Conservation (phyloP, 2,113 vertebrate species). For the Seriola aureovittata region DNA sequence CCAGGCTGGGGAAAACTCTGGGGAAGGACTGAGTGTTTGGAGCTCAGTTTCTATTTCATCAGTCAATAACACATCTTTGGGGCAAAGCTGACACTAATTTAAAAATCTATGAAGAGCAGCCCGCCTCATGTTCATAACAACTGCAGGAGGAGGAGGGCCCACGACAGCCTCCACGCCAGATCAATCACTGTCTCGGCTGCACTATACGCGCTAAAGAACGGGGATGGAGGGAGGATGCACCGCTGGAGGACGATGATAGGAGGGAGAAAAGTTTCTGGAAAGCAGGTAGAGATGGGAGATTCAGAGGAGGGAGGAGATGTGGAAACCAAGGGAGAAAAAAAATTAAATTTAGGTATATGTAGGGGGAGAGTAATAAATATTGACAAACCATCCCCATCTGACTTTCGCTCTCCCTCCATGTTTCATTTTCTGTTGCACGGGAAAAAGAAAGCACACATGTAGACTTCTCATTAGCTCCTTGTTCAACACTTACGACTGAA, state of each 20-base stretch:
- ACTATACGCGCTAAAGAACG: constrained; percentile 21
- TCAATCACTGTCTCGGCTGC: constrained; percentile 79
- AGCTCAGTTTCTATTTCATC: constrained; percentile 86
- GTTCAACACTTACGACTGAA: constrained; percentile 8
- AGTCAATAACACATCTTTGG: constrained; percentile 90
- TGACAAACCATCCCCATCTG: constrained; percentile 27
- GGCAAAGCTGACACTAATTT: constrained; percentile 89
- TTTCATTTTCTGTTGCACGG: constrained; percentile 9
- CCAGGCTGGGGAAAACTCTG: constrained; percentile 84
- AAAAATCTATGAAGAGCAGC: constrained; percentile 88
- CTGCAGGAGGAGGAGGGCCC: constrained; percentile 68
- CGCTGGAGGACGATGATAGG: constrained; percentile 51
- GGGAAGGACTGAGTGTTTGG: constrained; percentile 84
- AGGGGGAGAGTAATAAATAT: constrained; percentile 63
- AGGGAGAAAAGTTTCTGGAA: constrained; percentile 30
- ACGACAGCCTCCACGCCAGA: constrained; percentile 69
- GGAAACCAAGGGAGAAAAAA: background rate
- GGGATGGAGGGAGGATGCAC: constrained; percentile 18
- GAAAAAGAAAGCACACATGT: background rate
- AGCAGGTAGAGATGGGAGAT: constrained; percentile 41
- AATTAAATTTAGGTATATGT: constrained; percentile 5
- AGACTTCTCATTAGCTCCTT: constrained; percentile 23
- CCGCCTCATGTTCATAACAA: constrained; percentile 85
- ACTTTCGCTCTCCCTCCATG: background rate
- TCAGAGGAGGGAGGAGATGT: background rate